Evolutionary conservation across 2,797 vertebrate species (phyloP), one percentile per base, ranked within the genome.

Genomic region (Leptodactylus fallax): DNA sequence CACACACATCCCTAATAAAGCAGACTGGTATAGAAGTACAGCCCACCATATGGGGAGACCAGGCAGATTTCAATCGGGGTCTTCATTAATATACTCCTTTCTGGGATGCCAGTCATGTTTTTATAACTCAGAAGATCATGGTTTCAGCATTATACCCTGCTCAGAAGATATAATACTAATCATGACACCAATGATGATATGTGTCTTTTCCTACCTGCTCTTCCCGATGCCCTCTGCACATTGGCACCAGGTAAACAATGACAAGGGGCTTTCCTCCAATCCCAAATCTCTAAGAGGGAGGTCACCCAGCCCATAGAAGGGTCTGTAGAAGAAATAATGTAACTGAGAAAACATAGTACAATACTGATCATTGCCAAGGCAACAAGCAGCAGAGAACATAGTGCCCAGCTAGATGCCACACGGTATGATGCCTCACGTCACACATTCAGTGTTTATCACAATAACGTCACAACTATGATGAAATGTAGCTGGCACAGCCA

Each of bases 281-380:
- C 17, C 51, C 61, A 61, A 63, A 23, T 19, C n/a, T 65, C 36
- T 36, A 27, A 7, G 12, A 78, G 77, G 77, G 72, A 49, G 23
- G 27, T 79, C n/a, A 79, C 77, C 53, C 23, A 56, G 55, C 11
- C 7, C 16, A 17, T 19, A 45, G 55, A 25, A 53, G 56, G 14
- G 58, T 27, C 78, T 19, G 58, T 17, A 9, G 55, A 36, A 5
- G 25, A 7, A 36, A 47, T 58, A 60, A 17, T 65, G 27, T 55
- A 53, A 49, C 12, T 23, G 51, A 83, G 27, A 45, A 16, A 45
- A 4, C 82, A 72, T 45, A 72, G 67, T 56, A 56, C 81, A 58
- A 55, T 83, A 16, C 55, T 83, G 56, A 74, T 21, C 13, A 76
- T 84, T 84, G 82, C 82, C 69, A 84, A 76, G 82, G 82, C 56